Evolutionary conservation across 2,888 invertebrate species (phyloP).

Genomic region (Melolontha melolontha): DNA sequence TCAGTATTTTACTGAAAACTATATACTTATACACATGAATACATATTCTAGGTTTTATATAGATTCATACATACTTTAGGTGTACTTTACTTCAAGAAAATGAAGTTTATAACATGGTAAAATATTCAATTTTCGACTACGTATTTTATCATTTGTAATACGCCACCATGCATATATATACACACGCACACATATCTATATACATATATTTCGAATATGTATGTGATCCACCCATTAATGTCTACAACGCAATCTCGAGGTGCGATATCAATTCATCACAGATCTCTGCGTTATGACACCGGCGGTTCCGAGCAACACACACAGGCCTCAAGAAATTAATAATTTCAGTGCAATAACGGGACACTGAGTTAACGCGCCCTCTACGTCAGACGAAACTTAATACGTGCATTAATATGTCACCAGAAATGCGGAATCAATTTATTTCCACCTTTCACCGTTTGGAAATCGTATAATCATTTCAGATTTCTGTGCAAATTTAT

Average conservation of each 20-base stretch:
- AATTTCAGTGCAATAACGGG: slow-evolving; percentile 52
- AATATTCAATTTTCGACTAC: slow-evolving; percentile 21
- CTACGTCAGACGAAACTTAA: slow-evolving; percentile 62
- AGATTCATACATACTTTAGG: too few relatives aligned
- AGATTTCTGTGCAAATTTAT: slow-evolving; percentile 62
- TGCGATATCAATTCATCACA: slow-evolving; percentile 62
- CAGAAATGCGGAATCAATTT: slow-evolving; percentile 66
- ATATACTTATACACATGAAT: background rate
- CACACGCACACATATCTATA: slow-evolving; percentile 16
- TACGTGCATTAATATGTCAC: slow-evolving; percentile 67
- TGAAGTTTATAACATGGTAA: slow-evolving; percentile 7
- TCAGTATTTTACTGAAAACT: background rate
- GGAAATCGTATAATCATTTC: slow-evolving; percentile 64
- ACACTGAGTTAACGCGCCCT: slow-evolving; percentile 52
- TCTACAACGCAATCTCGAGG: slow-evolving; percentile 62
- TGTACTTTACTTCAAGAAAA: background rate
- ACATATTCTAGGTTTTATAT: background rate
- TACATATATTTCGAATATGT: slow-evolving; percentile 43
- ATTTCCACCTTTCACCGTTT: slow-evolving; percentile 63
- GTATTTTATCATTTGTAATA: slow-evolving; percentile 32
- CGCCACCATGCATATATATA: slow-evolving; percentile 12
- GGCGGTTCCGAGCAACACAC: slow-evolving; percentile 52
- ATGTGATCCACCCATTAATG: slow-evolving; percentile 60
- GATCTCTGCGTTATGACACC: slow-evolving; percentile 57
- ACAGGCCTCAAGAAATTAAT: slow-evolving; percentile 50